phyloP scores from a whole-genome alignment of 2,113 vertebrate species.

The Rafetus swinhoei region DNA sequence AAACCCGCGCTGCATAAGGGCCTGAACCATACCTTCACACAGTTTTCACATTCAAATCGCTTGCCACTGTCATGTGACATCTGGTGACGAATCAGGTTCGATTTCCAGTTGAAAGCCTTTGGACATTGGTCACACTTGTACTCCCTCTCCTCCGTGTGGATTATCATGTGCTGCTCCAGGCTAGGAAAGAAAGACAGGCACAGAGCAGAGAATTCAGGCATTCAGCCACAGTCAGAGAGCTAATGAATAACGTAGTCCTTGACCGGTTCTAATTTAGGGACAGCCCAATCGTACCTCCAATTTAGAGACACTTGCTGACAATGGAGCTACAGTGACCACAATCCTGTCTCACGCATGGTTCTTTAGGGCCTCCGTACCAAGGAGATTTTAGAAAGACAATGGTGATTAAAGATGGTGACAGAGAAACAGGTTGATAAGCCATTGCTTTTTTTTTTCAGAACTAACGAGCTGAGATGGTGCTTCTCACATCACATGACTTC shows the following conservation, averaged over 20 bases:
- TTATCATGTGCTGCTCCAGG: conserved; percentile 98
- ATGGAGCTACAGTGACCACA: fast-evolving
- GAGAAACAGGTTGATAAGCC: neutral
- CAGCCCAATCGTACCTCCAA: neutral
- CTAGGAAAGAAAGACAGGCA: conserved; percentile 72
- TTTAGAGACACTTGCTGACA: too few relatives aligned
- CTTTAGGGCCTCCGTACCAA: neutral
- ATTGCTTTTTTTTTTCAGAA: neutral
- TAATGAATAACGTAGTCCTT: fast-evolving
- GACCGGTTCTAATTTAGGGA: neutral
- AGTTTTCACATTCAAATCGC: conserved; percentile 99
- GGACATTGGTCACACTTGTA: conserved; percentile 99
- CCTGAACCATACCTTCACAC: conserved; percentile 89
- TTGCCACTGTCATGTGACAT: conserved; percentile 99
- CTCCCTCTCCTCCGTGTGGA: conserved; percentile 97
- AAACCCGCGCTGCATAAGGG: fast-evolving
- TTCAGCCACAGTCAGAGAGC: fast-evolving
- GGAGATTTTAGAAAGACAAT: too few relatives aligned
- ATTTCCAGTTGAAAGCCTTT: conserved; percentile 99
- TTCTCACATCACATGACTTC: fast-evolving
- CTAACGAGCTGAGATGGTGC: neutral
- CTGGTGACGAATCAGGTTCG: conserved; percentile 99
- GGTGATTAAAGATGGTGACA: fast-evolving
- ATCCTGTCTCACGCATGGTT: neutral
- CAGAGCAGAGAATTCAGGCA: neutral